Percentiles rank a stretch among this genome's conserved stretches.
Evolutionary conservation across 2,888 invertebrate species (phyloP).

Genomic region (Cetonia aurata): DNA sequence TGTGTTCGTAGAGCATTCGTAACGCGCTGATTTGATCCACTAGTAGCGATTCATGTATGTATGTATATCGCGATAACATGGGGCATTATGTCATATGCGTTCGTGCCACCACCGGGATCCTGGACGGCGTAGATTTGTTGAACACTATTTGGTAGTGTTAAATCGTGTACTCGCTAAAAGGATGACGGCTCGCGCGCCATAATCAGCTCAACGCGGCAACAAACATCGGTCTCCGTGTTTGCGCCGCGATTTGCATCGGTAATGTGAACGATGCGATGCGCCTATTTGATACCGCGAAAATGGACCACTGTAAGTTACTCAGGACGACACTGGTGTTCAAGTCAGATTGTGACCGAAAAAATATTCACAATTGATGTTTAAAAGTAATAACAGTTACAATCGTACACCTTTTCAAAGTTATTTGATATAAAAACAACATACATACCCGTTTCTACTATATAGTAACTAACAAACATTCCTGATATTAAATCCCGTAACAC

Average conservation of each 20-base stretch:
- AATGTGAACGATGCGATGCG: conserved; percentile 58
- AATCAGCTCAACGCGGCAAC: conserved; percentile 60
- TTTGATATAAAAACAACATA: too few relatives aligned
- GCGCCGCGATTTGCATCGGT: conserved; percentile 62
- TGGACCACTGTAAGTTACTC: conserved; percentile 17
- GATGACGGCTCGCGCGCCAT: conserved; percentile 52
- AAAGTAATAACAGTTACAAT: too few relatives aligned
- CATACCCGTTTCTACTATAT: too few relatives aligned
- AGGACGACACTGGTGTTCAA: too few relatives aligned
- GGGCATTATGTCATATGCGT: conserved; percentile 28
- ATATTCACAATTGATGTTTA: too few relatives aligned
- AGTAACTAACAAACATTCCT: too few relatives aligned
- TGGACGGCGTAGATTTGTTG: conserved; percentile 46
- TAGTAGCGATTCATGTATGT: neutral
- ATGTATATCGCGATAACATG: neutral
- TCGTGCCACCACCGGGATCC: neutral
- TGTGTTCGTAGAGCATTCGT: too few relatives aligned
- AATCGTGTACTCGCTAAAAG: conserved; percentile 54
- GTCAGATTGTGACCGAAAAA: too few relatives aligned
- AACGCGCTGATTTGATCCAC: too few relatives aligned
- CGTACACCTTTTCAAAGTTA: too few relatives aligned
- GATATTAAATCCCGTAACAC: conserved; percentile 3
- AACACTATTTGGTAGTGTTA: conserved; percentile 54
- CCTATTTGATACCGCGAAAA: conserved; percentile 60
- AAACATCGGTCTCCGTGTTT: conserved; percentile 59